Conservation (phyloP, 2,888 invertebrate genomes). For the Leucophenga montana region DNA sequence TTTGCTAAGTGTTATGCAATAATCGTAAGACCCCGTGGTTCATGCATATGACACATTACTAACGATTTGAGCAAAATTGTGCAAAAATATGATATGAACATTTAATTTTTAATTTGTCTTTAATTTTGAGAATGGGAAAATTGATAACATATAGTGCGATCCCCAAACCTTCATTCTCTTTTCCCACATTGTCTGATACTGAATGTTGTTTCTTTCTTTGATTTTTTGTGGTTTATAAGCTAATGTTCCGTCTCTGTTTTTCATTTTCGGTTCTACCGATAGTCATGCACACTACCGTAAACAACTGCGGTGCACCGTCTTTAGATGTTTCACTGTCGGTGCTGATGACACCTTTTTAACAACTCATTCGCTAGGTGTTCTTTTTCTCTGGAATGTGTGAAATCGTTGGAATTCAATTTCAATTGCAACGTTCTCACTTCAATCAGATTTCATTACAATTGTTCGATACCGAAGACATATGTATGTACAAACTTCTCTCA, state of each 20-base stretch:
- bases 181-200: too few species aligned
- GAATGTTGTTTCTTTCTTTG: too few species aligned
- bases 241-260: conserved; percentile 4
- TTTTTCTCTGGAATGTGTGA: conserved; percentile 53
- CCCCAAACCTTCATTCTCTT: too few species aligned
- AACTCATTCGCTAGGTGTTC: conserved; percentile 44
- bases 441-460: conserved; percentile 21
- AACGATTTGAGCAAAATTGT: too few species aligned
- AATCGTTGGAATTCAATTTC: conserved; percentile 41
- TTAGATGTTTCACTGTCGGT: background rate
- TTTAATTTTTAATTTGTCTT: conserved; percentile 45
- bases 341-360: conserved; percentile 34
- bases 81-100: too few species aligned
- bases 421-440: conserved; percentile 16
- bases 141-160: conserved; percentile 47
- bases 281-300: background rate
- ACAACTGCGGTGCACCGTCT: conserved; percentile 18
- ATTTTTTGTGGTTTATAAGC: conserved; percentile 1
- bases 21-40: too few species aligned
- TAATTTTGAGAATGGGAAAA: conserved; percentile 43
- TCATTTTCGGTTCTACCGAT: conserved; percentile 3
- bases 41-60: conserved; percentile 48
- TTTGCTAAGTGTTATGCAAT: conserved; percentile 22
- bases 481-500: background rate
- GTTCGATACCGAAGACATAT: background rate